Percentiles rank a stretch among this genome's conserved stretches.
Conservation (phyloP, 1,140 invertebrate species). For the Asobara japonica region DNA sequence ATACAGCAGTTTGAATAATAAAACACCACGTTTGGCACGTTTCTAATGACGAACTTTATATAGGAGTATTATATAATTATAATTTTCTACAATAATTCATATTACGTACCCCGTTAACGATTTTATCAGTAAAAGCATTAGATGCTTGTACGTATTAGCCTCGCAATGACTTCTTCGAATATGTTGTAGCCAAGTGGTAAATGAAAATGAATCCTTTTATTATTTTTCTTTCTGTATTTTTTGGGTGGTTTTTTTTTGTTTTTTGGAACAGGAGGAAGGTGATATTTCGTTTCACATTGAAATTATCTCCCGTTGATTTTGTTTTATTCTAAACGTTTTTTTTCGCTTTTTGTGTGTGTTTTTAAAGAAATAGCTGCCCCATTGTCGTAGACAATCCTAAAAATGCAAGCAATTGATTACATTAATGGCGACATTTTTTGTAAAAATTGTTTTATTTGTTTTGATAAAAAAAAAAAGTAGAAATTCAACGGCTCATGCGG, state of each 20-base stretch:
- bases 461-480: background rate
- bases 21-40: slow-evolving; percentile 39
- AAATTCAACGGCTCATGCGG: background rate
- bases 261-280: slow-evolving; percentile 27
- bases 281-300: slow-evolving; percentile 36
- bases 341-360: too few relatives aligned
- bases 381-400: slow-evolving; percentile 67
- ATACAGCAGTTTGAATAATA: slow-evolving; percentile 36
- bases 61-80: slow-evolving; percentile 32
- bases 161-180: slow-evolving; percentile 10
- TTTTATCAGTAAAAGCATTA: slow-evolving; percentile 24
- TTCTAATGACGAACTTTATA: slow-evolving; percentile 36
- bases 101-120: slow-evolving; percentile 32
- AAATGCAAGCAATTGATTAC: slow-evolving; percentile 61
- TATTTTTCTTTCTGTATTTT: slow-evolving; percentile 21
- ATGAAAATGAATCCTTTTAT: slow-evolving; percentile 7
- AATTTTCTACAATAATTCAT: slow-evolving; percentile 26
- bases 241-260: background rate
- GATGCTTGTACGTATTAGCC: slow-evolving; percentile 4
- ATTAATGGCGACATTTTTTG: slow-evolving; percentile 45
- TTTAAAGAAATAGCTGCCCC: slow-evolving; percentile 67
- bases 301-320: slow-evolving; percentile 50
- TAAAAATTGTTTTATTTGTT: slow-evolving; percentile 12
- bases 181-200: slow-evolving; percentile 28
- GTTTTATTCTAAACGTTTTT: slow-evolving; percentile 25